Percentiles rank a stretch among this genome's conserved stretches.
These are phyloP conservation scores for Puffinus mauretanicus DNA, from an alignment of 2,113 vertebrate species.

Conservation along the genomic window DNA sequence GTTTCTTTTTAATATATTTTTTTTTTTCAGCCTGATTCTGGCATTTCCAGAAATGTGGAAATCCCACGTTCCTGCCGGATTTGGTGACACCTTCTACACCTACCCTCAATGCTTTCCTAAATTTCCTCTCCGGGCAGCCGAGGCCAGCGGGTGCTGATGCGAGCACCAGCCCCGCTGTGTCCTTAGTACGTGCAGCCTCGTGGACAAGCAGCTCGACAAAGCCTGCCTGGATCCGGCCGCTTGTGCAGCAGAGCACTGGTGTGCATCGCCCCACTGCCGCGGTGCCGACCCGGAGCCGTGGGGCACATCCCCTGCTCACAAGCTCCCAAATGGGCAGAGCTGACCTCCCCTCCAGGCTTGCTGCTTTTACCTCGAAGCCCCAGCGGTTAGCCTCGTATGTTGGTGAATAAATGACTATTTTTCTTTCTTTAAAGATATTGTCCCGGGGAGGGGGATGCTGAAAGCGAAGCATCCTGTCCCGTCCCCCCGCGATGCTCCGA, in stretches of 20 bases:
- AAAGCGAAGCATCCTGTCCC: fast-evolving
- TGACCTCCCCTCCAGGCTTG: background rate
- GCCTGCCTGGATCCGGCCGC: fast-evolving
- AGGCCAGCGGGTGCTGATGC: fast-evolving
- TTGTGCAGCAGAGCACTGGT: fast-evolving
- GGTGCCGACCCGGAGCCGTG: fast-evolving
- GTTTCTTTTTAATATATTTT: background rate
- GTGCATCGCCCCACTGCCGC: fast-evolving
- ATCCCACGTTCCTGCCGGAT: background rate
- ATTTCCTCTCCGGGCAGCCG: fast-evolving
- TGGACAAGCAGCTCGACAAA: background rate
- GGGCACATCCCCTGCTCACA: background rate
- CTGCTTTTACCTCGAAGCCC: background rate
- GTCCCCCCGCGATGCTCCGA: fast-evolving
- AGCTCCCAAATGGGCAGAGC: fast-evolving
- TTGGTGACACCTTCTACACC: background rate
- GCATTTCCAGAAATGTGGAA: background rate
- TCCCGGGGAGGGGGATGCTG: background rate
- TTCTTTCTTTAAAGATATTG: background rate
- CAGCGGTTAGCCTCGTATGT: fast-evolving
- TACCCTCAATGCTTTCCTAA: background rate
- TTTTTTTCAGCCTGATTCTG: background rate
- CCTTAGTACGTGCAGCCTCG: fast-evolving
- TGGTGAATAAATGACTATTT: background rate
- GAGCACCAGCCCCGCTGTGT: fast-evolving